Conservation (phyloP, 1,140 invertebrate species). For the Drosophila erecta region DNA sequence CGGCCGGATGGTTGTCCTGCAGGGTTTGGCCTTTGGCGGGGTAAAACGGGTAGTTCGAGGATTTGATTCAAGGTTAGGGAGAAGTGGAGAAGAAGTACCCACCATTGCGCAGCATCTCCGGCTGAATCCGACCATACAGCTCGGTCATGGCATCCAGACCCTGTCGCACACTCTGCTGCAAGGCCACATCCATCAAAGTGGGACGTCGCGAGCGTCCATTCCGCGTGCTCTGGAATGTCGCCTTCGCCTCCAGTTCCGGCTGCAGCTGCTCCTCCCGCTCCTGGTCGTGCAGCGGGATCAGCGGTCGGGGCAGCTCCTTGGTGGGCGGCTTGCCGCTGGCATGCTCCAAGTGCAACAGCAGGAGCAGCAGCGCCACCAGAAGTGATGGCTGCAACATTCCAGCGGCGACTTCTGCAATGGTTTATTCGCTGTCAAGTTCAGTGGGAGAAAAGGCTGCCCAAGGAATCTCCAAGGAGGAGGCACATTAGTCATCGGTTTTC, state of each 20-base stretch:
- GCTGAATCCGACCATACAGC: constrained; percentile 76
- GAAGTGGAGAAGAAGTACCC: constrained; percentile 19
- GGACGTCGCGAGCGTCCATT: constrained; percentile 62
- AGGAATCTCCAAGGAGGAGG: neutral
- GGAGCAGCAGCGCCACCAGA: constrained; percentile 18
- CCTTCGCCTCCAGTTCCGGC: constrained; percentile 9
- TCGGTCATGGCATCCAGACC: constrained; percentile 81
- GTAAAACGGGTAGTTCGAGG: neutral
- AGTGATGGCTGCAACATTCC: constrained; percentile 50
- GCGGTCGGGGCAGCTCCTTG: constrained; percentile 57
- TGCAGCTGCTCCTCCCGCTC: constrained; percentile 12
- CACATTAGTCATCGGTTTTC: neutral
- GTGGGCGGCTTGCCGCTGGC: constrained; percentile 51
- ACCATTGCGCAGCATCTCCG: constrained; percentile 82
- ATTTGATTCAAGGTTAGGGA: constrained; percentile 18
- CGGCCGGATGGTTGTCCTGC: constrained; percentile 80
- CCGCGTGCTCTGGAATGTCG: constrained; percentile 24
- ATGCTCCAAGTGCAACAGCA: constrained; percentile 21
- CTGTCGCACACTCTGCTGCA: constrained; percentile 77
- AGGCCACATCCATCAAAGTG: constrained; percentile 76
- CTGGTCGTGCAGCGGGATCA: constrained; percentile 17
- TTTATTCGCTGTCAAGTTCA: constrained; percentile 32
- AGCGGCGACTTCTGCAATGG: constrained; percentile 41
- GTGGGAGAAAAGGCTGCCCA: neutral
- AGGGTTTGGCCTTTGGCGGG: constrained; percentile 68